phyloP scores from a whole-genome alignment of 2,888 invertebrate genomes.

The Hoplodrina ambigua region DNA sequence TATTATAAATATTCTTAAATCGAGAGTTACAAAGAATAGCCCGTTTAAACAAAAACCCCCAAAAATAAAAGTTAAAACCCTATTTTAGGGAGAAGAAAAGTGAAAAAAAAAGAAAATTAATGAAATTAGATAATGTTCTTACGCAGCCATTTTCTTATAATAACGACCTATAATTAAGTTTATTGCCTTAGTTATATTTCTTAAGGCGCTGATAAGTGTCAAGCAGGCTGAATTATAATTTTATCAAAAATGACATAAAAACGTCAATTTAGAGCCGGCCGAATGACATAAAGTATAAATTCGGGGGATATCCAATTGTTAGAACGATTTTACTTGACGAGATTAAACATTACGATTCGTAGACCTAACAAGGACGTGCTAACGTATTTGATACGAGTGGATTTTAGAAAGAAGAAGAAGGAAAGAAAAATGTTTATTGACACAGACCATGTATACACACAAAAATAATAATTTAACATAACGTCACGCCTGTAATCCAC shows the following conservation, averaged over 20 bases:
- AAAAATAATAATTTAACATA: no score
- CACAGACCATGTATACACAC: no score
- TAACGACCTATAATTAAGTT: background rate
- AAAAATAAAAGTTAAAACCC: no score
- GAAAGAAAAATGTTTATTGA: no score
- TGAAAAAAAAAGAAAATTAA: no score
- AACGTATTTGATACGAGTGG: background rate
- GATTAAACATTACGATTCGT: constrained; percentile 24
- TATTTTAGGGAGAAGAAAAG: no score
- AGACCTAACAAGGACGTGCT: background rate
- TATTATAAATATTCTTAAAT: no score
- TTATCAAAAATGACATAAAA: constrained; percentile 23
- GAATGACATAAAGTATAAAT: constrained; percentile 40
- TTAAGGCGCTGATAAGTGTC: background rate
- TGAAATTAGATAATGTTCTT: background rate
- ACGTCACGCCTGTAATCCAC: no score
- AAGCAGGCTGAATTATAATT: background rate
- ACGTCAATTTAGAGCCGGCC: constrained; percentile 22
- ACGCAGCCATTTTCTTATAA: background rate
- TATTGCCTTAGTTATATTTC: constrained; percentile 3
- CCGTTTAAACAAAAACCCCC: no score
- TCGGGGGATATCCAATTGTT: constrained; percentile 33
- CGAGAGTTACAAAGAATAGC: no score
- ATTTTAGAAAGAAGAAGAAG: no score
- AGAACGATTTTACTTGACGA: constrained; percentile 27